Conservation (phyloP, 2,888 invertebrate genomes). For the Chalcosyrphus nemorum region DNA sequence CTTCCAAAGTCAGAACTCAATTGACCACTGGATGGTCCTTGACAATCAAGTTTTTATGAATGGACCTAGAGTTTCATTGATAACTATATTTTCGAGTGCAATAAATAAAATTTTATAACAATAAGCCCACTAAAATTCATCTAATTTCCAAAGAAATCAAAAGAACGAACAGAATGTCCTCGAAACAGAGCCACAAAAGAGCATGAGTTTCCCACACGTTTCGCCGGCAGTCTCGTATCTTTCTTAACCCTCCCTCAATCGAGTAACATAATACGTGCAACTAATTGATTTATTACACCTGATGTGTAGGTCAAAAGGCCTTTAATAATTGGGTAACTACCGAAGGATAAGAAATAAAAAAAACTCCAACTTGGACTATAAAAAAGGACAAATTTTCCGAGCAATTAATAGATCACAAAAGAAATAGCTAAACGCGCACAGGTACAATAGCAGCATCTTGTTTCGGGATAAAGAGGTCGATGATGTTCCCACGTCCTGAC, state of each 20-base stretch:
- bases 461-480: conserved; percentile 14
- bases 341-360: conserved; percentile 27
- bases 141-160: conserved; percentile 66
- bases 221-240: conserved; percentile 21
- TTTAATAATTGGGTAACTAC: conserved; percentile 42
- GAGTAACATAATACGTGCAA: conserved; percentile 48
- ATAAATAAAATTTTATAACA: conserved; percentile 54
- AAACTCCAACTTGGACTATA: conserved; percentile 26
- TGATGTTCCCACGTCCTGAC: conserved; percentile 57
- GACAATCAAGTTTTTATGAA: conserved; percentile 7
- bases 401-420: conserved; percentile 70
- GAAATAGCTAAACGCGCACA: conserved; percentile 33
- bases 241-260: conserved; percentile 34
- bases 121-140: not conserved
- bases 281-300: conserved; percentile 72
- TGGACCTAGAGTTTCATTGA: conserved; percentile 38
- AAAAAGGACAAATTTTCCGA: conserved; percentile 66
- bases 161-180: conserved; percentile 23
- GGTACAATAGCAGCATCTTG: conserved; percentile 26
- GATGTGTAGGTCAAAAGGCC: conserved; percentile 42
- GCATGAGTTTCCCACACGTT: conserved; percentile 51
- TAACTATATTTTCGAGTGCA: conserved; percentile 24
- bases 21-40: conserved; percentile 2
- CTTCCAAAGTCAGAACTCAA: too few relatives aligned
- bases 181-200: not conserved